These are phyloP conservation scores for Drusus annulatus DNA, from an alignment of 1,140 invertebrate species.

Conservation along the genomic window DNA sequence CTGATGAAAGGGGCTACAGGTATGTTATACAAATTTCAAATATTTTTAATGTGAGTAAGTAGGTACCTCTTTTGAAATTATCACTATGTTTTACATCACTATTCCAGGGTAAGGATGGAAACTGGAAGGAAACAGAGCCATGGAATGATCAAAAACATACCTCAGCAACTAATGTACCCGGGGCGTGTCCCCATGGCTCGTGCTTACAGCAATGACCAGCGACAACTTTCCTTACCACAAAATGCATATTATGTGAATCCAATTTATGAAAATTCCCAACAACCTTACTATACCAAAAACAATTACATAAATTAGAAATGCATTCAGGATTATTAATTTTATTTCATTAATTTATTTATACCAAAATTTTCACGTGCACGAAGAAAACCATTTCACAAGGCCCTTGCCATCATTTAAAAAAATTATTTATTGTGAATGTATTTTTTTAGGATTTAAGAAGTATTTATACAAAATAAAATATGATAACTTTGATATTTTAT, in stretches of 20 bases:
- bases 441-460: no score
- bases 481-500: no score
- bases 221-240: not conserved
- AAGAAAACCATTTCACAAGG: no score
- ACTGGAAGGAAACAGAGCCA: not conserved
- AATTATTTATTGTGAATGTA: no score
- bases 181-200: not conserved
- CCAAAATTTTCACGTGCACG: no score
- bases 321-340: not conserved
- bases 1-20: conserved; percentile 78
- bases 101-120: not conserved
- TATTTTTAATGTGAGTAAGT: no score
- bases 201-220: not conserved
- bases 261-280: not conserved
- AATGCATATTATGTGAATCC: conserved; percentile 4
- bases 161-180: not conserved
- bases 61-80: no score
- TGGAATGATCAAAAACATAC: not conserved
- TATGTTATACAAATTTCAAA: conserved; percentile 56
- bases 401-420: no score
- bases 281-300: not conserved
- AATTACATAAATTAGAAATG: conserved; percentile 11
- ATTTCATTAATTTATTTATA: not conserved
- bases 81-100: not conserved
- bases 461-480: no score